phyloP scores from a whole-genome alignment of 2,113 vertebrate genomes.

The Saguinus midas region DNA sequence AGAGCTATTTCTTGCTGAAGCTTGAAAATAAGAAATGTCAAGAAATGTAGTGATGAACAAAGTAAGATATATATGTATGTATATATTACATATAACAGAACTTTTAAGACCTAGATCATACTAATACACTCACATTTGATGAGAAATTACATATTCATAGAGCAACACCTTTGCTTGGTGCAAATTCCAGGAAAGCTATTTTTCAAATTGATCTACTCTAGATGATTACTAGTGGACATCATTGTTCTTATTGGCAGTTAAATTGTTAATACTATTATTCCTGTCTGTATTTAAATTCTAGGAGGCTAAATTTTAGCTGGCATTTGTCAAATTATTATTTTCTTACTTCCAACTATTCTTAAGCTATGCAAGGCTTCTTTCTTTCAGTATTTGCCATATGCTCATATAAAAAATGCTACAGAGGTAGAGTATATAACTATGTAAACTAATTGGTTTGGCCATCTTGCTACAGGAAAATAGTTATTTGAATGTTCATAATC shows the following conservation, averaged over 20 bases:
- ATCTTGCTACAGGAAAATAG: not conserved
- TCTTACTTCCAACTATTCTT: not conserved
- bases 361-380: not conserved
- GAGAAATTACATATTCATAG: not conserved
- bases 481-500: not conserved
- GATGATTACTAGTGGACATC: not conserved
- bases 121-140: not conserved
- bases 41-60: not conserved
- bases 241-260: not conserved
- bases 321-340: constrained; percentile 13
- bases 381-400: not conserved
- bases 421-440: not conserved
- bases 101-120: not conserved
- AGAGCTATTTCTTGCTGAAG: constrained; percentile 2
- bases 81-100: not conserved
- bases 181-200: not conserved
- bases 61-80: not conserved
- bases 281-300: not conserved
- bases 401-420: not conserved
- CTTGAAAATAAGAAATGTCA: constrained; percentile 3
- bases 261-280: not conserved
- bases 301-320: not conserved
- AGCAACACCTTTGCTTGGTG: not conserved
- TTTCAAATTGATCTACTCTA: constrained; percentile 5
- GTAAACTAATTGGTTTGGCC: not conserved